These are phyloP conservation scores for Hirundichthys speculiger DNA, from an alignment of 2,113 vertebrate species.

Conservation along the genomic window DNA sequence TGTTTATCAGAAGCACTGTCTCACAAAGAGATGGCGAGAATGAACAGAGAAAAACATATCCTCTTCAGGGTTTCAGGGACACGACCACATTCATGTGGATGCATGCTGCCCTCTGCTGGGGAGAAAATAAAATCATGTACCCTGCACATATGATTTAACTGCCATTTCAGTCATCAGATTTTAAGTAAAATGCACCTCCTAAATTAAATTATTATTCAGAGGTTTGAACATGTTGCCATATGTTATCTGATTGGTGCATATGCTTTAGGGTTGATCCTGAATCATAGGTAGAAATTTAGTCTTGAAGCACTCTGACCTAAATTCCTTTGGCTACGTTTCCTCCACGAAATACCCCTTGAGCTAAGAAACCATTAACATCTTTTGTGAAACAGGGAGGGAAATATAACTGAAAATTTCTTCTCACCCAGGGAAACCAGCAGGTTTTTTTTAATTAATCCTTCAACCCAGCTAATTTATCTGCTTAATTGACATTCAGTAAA, in stretches of 20 bases:
- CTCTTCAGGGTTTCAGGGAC: constrained; percentile 34
- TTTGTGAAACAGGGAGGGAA: constrained; percentile 25
- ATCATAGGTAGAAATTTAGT: constrained; percentile 48
- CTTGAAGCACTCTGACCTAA: constrained; percentile 63
- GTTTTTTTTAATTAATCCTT: constrained; percentile 78
- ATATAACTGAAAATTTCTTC: constrained; percentile 52
- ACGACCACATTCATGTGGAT: constrained; percentile 45
- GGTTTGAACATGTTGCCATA: constrained; percentile 25
- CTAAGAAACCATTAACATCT: constrained; percentile 59
- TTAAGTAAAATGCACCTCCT: constrained; percentile 24
- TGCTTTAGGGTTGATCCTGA: constrained; percentile 48
- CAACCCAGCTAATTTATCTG: constrained; percentile 74
- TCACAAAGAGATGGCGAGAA: constrained; percentile 69
- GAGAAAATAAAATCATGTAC: not conserved
- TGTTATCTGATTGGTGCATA: constrained; percentile 41
- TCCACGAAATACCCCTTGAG: constrained; percentile 58
- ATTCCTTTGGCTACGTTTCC: constrained; percentile 62
- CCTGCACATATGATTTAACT: constrained; percentile 34
- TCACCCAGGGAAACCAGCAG: constrained; percentile 60
- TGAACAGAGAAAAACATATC: constrained; percentile 64
- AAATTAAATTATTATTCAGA: constrained; percentile 31
- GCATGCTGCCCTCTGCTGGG: constrained; percentile 80
- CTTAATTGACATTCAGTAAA: constrained; percentile 78
- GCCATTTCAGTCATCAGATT: constrained; percentile 1
- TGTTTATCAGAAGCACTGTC: constrained; percentile 77